Percentiles rank a stretch among this genome's conserved stretches.
phyloP scores from a whole-genome alignment of 2,113 vertebrate species.

The Anseranas semipalmata region DNA sequence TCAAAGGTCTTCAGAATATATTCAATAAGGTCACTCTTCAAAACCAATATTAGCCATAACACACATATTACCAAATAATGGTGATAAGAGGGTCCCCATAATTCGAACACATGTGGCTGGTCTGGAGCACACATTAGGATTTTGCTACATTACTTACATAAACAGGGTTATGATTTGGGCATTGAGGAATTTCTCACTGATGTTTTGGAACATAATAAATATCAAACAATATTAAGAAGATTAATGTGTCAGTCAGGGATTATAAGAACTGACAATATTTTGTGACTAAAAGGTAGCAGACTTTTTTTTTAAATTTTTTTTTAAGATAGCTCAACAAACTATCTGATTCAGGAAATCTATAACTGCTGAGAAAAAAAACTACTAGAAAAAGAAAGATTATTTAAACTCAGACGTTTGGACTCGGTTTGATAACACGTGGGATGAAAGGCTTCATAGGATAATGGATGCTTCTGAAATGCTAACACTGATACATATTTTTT shows the following conservation, averaged over 20 bases:
- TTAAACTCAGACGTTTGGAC: not conserved
- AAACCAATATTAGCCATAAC: not conserved
- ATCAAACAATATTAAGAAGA: not conserved
- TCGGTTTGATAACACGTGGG: not conserved
- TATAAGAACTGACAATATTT: not conserved
- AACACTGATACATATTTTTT: not conserved
- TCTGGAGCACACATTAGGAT: not conserved
- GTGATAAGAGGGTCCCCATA: not conserved
- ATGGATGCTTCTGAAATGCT: slow-evolving; percentile 26
- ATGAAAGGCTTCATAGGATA: not conserved
- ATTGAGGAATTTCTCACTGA: not conserved
- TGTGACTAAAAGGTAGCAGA: not conserved
- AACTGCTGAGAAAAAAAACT: not conserved
- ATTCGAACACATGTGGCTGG: not conserved
- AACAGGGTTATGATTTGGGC: not conserved
- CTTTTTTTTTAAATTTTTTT: not conserved
- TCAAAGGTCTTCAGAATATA: slow-evolving; percentile 23
- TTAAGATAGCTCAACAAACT: not conserved
- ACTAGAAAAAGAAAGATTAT: not conserved
- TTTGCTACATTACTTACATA: not conserved
- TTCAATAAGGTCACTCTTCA: not conserved
- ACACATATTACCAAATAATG: not conserved
- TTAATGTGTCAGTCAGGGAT: not conserved
- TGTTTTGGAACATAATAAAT: not conserved
- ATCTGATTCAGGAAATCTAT: not conserved